A percentile compares a stretch with the other conserved stretches of the same genome.
Evolutionary conservation across 2,113 vertebrate genomes (phyloP).

Genomic region (Neofelis nebulosa): DNA sequence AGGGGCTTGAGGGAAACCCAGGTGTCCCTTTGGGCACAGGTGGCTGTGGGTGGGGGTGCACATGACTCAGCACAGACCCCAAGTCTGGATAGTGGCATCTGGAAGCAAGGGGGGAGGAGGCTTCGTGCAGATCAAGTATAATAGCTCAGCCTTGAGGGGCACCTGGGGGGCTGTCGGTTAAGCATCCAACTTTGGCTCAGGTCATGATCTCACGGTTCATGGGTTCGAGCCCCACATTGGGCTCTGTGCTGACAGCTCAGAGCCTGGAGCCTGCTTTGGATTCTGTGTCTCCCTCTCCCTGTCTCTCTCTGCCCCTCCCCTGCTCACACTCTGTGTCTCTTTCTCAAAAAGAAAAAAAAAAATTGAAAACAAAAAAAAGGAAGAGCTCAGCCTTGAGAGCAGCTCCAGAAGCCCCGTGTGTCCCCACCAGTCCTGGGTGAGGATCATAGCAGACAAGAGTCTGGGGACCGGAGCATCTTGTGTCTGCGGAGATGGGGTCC

Average conservation of each 20-base stretch:
- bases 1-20: background rate
- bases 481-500: background rate
- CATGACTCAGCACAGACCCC: background rate
- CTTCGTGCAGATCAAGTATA: too few relatives aligned
- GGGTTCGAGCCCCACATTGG: too few relatives aligned
- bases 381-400: background rate
- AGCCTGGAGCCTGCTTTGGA: too few relatives aligned
- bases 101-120: background rate
- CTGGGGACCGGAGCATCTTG: background rate
- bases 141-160: background rate
- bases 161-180: too few relatives aligned
- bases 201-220: too few relatives aligned
- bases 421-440: background rate
- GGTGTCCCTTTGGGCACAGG: background rate
- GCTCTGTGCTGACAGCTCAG: too few relatives aligned
- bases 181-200: too few relatives aligned
- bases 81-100: background rate
- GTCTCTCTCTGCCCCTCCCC: too few relatives aligned
- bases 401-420: background rate
- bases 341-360: too few relatives aligned
- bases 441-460: background rate
- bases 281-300: too few relatives aligned
- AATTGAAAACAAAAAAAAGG: too few relatives aligned
- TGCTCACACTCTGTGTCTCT: too few relatives aligned
- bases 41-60: fast-evolving